These are phyloP conservation scores for Heteractis magnifica DNA, from an alignment of 92 coral and sea anemone genomes.

Conservation along the genomic window DNA sequence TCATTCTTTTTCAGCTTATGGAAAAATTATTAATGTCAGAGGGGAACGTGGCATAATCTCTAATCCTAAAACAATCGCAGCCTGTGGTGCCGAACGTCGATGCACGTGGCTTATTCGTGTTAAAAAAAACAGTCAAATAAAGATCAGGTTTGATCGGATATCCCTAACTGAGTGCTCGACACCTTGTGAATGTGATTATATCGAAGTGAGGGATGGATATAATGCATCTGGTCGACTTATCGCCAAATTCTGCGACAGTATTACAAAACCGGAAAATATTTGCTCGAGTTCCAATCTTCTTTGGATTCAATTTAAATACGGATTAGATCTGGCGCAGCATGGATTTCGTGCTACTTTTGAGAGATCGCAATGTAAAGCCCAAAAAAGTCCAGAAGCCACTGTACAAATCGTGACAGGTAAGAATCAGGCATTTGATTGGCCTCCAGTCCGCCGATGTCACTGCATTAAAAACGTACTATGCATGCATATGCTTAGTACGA, in stretches of 20 bases:
- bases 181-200: conserved; percentile 27
- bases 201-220: conserved; percentile 35
- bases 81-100: conserved; percentile 35
- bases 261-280: conserved; percentile 28
- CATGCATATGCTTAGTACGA: too few relatives aligned
- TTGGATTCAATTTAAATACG: conserved; percentile 36
- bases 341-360: conserved; percentile 34
- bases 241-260: conserved; percentile 33
- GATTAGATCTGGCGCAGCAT: conserved; percentile 28
- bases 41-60: conserved; percentile 26
- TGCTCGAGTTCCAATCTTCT: conserved; percentile 33
- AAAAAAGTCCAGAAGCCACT: not conserved
- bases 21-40: conserved; percentile 14
- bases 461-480: too few relatives aligned
- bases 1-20: conserved; percentile 16
- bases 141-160: conserved; percentile 20
- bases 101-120: conserved; percentile 39
- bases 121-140: conserved; percentile 14
- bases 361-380: conserved; percentile 17
- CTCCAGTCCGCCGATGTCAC: too few relatives aligned
- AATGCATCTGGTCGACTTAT: conserved; percentile 35
- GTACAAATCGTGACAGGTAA: conserved; percentile 15
- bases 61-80: conserved; percentile 35
- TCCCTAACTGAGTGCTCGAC: conserved; percentile 28
- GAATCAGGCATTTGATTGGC: not conserved